phyloP scores from a whole-genome alignment of 2,113 vertebrate genomes.

The Benitochromis conjunctus region DNA sequence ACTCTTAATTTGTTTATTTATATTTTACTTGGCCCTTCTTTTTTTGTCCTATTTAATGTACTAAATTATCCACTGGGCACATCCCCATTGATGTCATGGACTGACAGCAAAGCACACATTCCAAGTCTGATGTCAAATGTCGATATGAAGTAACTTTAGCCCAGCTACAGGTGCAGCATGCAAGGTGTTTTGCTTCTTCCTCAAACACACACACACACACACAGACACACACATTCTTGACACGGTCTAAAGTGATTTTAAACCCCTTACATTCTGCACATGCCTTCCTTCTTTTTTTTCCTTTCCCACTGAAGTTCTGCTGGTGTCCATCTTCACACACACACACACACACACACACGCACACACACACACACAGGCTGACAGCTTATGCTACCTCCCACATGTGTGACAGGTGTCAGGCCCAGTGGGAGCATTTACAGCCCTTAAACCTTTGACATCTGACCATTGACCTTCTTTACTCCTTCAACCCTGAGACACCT shows the following conservation, averaged over 20 bases:
- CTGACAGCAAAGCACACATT: slow-evolving; percentile 34
- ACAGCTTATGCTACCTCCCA: slow-evolving; percentile 76
- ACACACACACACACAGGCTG: slow-evolving; percentile 15
- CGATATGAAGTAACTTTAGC: slow-evolving; percentile 46
- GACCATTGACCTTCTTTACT: slow-evolving; percentile 44
- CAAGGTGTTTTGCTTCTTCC: slow-evolving; percentile 64
- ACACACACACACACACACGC: slow-evolving; percentile 9
- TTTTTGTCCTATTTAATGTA: background rate
- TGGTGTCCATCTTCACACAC: slow-evolving; percentile 41
- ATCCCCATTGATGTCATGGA: background rate
- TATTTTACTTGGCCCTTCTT: no score
- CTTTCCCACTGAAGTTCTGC: slow-evolving; percentile 25
- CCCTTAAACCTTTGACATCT: slow-evolving; percentile 66
- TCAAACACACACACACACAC: slow-evolving; percentile 14
- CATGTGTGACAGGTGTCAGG: slow-evolving; percentile 76
- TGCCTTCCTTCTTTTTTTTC: slow-evolving; percentile 32
- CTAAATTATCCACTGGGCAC: background rate
- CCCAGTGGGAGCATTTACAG: slow-evolving; percentile 65
- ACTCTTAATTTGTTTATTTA: background rate
- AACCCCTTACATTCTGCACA: slow-evolving; percentile 60
- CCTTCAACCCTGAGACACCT: slow-evolving; percentile 48
- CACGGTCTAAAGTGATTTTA: slow-evolving; percentile 46
- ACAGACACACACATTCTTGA: slow-evolving; percentile 28
- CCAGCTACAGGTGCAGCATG: slow-evolving; percentile 72
- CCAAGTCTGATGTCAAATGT: background rate